Evolutionary conservation across 2,113 vertebrate species (phyloP).

Genomic region (Ptychochromis oligacanthus): DNA sequence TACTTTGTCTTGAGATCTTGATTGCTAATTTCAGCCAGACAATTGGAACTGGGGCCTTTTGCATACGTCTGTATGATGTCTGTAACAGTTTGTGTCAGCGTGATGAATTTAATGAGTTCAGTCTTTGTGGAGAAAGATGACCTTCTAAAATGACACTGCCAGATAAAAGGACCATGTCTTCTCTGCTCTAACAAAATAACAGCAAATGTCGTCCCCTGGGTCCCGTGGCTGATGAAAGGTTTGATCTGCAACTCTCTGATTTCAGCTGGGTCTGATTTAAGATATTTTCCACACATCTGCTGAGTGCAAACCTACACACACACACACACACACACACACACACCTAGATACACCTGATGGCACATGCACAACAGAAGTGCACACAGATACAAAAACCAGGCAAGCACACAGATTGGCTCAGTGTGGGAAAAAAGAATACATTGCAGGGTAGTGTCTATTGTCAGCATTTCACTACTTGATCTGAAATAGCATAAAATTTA

Average conservation of each 20-base stretch:
- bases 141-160: constrained; percentile 54
- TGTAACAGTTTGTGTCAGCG: constrained; percentile 8
- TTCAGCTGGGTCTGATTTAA: background rate
- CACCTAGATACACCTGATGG: background rate
- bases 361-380: background rate
- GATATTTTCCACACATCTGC: background rate
- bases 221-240: constrained; percentile 16
- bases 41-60: constrained; percentile 13
- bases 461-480: constrained; percentile 23
- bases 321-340: too few species aligned
- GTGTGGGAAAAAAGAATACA: background rate
- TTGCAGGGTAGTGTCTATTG: constrained; percentile 4
- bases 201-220: constrained; percentile 40
- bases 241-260: constrained; percentile 23
- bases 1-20: constrained; percentile 40
- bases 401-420: background rate
- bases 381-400: background rate
- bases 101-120: constrained; percentile 55
- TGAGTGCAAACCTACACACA: background rate
- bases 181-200: constrained; percentile 50
- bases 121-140: constrained; percentile 59
- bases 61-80: background rate
- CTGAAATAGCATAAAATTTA: constrained; percentile 17
- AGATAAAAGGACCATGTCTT: constrained; percentile 42
- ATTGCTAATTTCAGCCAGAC: constrained; percentile 42